Conservation (phyloP, 2,888 invertebrate species). For the Thalpophila matura region DNA sequence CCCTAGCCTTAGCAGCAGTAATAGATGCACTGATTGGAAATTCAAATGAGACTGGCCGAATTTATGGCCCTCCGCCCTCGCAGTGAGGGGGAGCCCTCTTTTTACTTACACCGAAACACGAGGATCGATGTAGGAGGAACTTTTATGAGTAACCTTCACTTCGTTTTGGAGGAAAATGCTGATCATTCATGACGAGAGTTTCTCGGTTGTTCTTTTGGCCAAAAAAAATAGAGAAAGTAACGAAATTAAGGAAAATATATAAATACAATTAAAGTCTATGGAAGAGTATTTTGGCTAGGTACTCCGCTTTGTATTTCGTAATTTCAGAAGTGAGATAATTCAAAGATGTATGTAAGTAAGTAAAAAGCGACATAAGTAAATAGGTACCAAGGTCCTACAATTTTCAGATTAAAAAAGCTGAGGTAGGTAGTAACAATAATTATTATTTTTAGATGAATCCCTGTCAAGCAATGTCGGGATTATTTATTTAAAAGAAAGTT, state of each 20-base stretch:
- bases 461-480: conserved; percentile 87
- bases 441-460: conserved; percentile 89
- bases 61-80: conserved; percentile 81
- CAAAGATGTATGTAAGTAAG: not conserved
- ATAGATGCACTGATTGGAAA: conserved; percentile 88
- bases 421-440: conserved; percentile 76
- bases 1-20: conserved; percentile 68
- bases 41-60: conserved; percentile 87
- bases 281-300: not conserved
- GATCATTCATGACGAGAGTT: conserved; percentile 22
- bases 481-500: conserved; percentile 91
- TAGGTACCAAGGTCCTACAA: conserved; percentile 4
- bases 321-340: no score
- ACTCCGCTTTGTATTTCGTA: no score
- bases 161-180: conserved; percentile 45
- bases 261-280: not conserved
- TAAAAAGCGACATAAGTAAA: not conserved
- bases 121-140: conserved; percentile 57
- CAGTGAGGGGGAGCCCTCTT: conserved; percentile 71
- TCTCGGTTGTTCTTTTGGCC: not conserved
- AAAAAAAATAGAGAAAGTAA: no score
- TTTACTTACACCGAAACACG: conserved; percentile 66
- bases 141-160: conserved; percentile 56
- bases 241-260: not conserved
- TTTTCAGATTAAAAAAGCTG: conserved; percentile 39